phyloP scores from a whole-genome alignment of 2,113 vertebrate species.

The Lampris incognitus region DNA sequence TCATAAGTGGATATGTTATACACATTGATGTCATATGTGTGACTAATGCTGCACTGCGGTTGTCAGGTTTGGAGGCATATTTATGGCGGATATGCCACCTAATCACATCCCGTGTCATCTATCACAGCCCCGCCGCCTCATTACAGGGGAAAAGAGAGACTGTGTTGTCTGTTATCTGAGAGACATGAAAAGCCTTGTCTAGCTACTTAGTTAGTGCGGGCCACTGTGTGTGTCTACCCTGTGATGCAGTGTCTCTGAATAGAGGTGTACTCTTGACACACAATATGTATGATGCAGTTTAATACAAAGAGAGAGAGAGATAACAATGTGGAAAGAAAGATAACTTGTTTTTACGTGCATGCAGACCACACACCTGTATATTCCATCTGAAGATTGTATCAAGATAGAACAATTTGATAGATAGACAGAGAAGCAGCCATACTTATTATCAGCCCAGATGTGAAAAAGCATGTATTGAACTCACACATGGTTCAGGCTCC shows the following conservation, averaged over 20 bases:
- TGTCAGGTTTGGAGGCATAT: constrained; percentile 40
- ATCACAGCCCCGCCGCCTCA: constrained; percentile 50
- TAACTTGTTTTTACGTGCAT: constrained; percentile 33
- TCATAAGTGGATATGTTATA: not conserved
- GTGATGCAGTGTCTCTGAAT: constrained; percentile 49
- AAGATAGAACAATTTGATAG: no score
- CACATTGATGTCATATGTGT: constrained; percentile 9
- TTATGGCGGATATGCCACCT: constrained; percentile 37
- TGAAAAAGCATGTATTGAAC: no score
- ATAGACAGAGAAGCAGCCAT: no score
- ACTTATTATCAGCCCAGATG: no score
- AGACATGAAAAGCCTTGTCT: constrained; percentile 49
- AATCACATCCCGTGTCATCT: constrained; percentile 60
- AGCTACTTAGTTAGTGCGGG: constrained; percentile 47
- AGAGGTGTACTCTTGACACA: constrained; percentile 3
- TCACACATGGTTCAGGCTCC: no score
- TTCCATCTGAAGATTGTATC: no score
- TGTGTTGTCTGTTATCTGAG: constrained; percentile 52
- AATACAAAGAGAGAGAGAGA: constrained; percentile 13
- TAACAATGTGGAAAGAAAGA: constrained; percentile 23
- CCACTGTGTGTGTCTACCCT: constrained; percentile 33
- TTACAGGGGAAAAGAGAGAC: constrained; percentile 46
- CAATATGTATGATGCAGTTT: constrained; percentile 28
- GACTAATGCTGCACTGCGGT: constrained; percentile 25
- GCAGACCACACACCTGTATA: not conserved